phyloP scores from a whole-genome alignment of 1,140 invertebrate species.

The Meloidogyne exigua region DNA sequence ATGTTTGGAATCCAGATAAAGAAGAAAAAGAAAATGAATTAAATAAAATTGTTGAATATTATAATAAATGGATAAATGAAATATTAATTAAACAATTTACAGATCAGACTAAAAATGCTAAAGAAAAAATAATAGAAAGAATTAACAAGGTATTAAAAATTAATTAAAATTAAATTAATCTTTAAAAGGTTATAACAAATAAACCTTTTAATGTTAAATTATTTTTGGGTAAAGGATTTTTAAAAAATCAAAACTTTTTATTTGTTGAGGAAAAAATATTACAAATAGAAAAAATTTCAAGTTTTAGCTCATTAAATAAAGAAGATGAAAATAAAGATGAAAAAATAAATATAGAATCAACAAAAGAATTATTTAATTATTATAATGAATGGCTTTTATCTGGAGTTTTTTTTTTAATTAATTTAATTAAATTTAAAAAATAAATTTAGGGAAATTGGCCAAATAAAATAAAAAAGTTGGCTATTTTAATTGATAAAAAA shows the following conservation, averaged over 20 bases:
- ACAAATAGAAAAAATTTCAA: background rate
- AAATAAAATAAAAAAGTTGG: background rate
- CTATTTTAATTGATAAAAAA: background rate
- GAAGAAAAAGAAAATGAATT: background rate
- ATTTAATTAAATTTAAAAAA: background rate
- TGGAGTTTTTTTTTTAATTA: background rate
- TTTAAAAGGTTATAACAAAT: constrained; percentile 1
- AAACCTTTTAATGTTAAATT: background rate
- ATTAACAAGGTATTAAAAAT: background rate
- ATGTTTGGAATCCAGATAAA: background rate
- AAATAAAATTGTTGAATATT: background rate
- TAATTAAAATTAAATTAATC: background rate
- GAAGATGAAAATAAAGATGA: background rate
- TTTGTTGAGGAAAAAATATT: background rate
- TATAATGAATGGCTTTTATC: background rate
- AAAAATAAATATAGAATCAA: constrained; percentile 3
- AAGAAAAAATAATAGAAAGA: too few species aligned
- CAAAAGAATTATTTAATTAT: constrained; percentile 2
- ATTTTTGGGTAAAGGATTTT: background rate
- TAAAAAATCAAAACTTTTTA: background rate
- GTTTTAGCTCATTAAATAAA: background rate
- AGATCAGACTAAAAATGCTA: too few species aligned
- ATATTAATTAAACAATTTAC: background rate
- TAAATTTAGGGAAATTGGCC: background rate
- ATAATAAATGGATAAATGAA: background rate